These are phyloP conservation scores for Neoascia interrupta DNA, from an alignment of 2,888 invertebrate species.

Conservation along the genomic window DNA sequence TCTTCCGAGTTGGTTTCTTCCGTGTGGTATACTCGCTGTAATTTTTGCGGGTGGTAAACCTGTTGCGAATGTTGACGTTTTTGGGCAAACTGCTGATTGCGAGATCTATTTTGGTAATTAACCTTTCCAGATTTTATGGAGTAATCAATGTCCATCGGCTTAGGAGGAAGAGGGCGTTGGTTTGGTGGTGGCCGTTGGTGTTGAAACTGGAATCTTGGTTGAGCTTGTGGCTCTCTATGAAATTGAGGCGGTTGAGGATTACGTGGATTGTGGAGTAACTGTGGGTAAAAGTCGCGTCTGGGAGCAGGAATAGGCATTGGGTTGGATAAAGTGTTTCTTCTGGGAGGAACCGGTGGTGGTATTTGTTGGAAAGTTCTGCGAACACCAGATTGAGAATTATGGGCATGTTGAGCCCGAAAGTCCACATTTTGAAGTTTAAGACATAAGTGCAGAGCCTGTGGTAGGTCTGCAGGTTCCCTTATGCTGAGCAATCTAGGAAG, in stretches of 20 bases:
- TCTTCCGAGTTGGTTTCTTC: constrained; percentile 20
- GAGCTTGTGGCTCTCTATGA: background rate
- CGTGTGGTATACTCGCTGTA: constrained; percentile 20
- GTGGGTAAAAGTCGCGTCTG: constrained; percentile 37
- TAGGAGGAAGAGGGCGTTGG: constrained; percentile 31
- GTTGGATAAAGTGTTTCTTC: too few species aligned
- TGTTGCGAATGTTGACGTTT: constrained; percentile 30
- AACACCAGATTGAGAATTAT: too few species aligned
- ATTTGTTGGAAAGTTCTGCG: too few species aligned
- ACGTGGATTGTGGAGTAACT: constrained; percentile 33
- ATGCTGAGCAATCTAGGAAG: too few species aligned
- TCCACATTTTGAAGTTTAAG: too few species aligned
- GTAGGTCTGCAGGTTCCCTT: too few species aligned
- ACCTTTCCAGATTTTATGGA: constrained; percentile 10
- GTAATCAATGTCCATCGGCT: constrained; percentile 19
- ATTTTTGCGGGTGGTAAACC: constrained; percentile 17
- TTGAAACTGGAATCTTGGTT: constrained; percentile 6
- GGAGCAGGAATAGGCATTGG: too few species aligned
- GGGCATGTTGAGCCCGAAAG: too few species aligned
- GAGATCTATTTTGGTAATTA: constrained; percentile 20
- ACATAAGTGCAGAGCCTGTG: too few species aligned
- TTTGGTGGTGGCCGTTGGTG: constrained; percentile 26
- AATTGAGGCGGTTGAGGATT: constrained; percentile 22
- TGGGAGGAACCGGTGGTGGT: too few species aligned
- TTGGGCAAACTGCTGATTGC: too few species aligned